Conservation (phyloP, 2,113 vertebrate genomes). For the Perca schrenkii region DNA sequence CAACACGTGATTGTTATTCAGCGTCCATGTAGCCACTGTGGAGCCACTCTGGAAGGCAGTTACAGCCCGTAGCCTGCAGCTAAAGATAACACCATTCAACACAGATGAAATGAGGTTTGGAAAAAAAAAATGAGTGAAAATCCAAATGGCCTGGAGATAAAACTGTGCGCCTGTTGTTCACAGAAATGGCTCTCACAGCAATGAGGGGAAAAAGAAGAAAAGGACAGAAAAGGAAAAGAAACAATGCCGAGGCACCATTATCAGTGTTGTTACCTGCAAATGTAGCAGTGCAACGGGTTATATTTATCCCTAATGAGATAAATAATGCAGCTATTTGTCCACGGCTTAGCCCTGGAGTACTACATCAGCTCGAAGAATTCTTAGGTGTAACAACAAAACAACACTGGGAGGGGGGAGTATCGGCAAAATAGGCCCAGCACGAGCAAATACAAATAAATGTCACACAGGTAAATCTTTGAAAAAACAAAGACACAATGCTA, state of each 20-base stretch:
- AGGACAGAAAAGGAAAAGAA: constrained; percentile 26
- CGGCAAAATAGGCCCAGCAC: constrained; percentile 1
- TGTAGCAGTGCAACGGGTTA: constrained; percentile 52
- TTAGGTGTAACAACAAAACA: constrained; percentile 46
- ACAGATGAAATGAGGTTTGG: constrained; percentile 73
- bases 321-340: constrained; percentile 70
- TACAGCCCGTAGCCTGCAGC: constrained; percentile 64
- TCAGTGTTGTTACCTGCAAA: constrained; percentile 66
- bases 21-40: constrained; percentile 25
- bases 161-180: constrained; percentile 68
- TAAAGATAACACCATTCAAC: constrained; percentile 74
- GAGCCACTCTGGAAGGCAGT: constrained; percentile 53
- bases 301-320: constrained; percentile 77
- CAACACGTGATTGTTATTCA: constrained; percentile 58
- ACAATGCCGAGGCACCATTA: constrained; percentile 44
- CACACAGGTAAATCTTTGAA: constrained; percentile 7
- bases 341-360: constrained; percentile 48
- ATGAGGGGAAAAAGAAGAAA: constrained; percentile 34
- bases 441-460: constrained; percentile 29
- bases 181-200: constrained; percentile 61
- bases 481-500: neutral
- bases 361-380: constrained; percentile 39
- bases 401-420: neutral
- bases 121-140: constrained; percentile 60
- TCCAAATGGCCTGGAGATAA: constrained; percentile 77